Evolutionary conservation across 2,113 vertebrate species (phyloP).

Genomic region (Eurypyga helias): DNA sequence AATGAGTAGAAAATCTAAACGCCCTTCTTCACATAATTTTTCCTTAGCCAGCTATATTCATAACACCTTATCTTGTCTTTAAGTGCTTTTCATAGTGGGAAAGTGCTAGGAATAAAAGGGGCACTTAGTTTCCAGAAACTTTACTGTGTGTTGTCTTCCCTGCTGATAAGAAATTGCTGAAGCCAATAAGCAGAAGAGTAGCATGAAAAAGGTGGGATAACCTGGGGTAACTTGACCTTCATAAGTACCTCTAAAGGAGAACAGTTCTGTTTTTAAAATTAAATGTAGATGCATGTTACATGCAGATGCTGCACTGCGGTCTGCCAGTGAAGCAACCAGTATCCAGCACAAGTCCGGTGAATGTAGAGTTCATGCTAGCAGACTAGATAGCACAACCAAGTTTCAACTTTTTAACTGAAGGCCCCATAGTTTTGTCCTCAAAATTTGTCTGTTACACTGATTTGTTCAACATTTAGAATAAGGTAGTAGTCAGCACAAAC

Average conservation of each 20-base stretch:
- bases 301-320: not conserved
- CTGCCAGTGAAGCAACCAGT: not conserved
- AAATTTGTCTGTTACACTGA: not conserved
- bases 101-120: not conserved
- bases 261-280: not conserved
- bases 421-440: not conserved
- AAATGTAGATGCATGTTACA: not conserved
- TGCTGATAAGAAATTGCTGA: not conserved
- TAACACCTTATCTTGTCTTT: not conserved
- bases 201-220: not conserved
- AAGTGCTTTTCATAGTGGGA: not conserved
- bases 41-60: not conserved
- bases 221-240: not conserved
- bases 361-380: not conserved
- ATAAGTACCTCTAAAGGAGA: not conserved
- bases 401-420: not conserved
- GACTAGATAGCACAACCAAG: not conserved
- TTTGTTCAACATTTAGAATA: not conserved
- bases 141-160: not conserved
- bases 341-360: accelerated
- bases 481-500: not conserved
- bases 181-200: not conserved
- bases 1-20: not conserved
- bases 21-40: not conserved
- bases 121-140: not conserved